A percentile compares a stretch with the other conserved stretches of the same genome.
phyloP scores from a whole-genome alignment of 2,888 invertebrate genomes.

The Sclerodermus sp. region DNA sequence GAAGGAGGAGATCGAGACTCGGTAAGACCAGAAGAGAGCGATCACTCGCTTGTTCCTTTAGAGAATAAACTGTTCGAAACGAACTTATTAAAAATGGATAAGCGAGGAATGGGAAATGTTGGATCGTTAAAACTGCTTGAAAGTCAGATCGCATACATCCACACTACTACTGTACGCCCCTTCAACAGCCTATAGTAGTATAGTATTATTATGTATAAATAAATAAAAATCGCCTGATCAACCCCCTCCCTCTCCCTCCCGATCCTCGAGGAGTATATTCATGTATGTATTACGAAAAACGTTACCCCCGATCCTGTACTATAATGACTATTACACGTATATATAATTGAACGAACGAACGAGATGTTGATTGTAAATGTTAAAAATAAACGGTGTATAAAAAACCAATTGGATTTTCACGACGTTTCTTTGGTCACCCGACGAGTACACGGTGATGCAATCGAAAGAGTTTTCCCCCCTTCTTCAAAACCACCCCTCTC shows the following conservation, averaged over 20 bases:
- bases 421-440: too few species aligned
- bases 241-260: too few species aligned
- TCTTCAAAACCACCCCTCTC: too few species aligned
- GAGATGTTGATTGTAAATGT: constrained; percentile 56
- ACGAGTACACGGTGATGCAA: too few species aligned
- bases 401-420: constrained; percentile 21
- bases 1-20: too few species aligned
- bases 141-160: constrained; percentile 1
- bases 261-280: constrained; percentile 33
- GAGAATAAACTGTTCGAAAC: too few species aligned
- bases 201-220: constrained; percentile 34
- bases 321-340: constrained; percentile 38
- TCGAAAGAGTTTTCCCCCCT: too few species aligned
- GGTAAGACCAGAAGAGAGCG: too few species aligned
- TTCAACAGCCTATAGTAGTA: constrained; percentile 21
- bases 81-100: too few species aligned
- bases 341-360: constrained; percentile 48
- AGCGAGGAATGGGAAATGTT: neutral
- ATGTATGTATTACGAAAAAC: constrained; percentile 36
- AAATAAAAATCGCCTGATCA: neutral
- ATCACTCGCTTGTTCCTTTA: too few species aligned
- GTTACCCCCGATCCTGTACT: constrained; percentile 43
- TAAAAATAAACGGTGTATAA: constrained; percentile 57
- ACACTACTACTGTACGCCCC: too few species aligned
- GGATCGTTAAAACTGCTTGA: neutral